phyloP scores from a whole-genome alignment of 2,113 vertebrate species.

The Psilopsiagon aymara region DNA sequence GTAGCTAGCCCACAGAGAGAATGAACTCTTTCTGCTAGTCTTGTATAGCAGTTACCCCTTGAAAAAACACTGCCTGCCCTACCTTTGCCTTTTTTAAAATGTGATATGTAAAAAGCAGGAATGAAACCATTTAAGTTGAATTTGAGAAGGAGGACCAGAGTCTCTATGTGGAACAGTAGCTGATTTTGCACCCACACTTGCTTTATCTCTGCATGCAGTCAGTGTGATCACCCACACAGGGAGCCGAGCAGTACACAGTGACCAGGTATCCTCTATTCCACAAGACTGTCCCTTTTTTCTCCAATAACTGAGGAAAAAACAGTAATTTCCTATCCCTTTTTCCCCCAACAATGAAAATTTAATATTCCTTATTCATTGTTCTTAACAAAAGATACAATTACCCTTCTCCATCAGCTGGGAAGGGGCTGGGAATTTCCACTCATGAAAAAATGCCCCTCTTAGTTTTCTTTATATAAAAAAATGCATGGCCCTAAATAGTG shows the following conservation, averaged over 20 bases:
- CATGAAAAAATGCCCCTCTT: neutral
- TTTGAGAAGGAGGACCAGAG: neutral
- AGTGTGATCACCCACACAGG: accelerated
- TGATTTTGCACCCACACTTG: accelerated
- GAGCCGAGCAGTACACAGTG: neutral
- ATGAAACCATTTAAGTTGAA: neutral
- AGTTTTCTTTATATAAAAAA: neutral
- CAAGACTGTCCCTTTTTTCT: neutral
- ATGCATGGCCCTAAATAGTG: neutral
- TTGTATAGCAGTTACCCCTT: neutral
- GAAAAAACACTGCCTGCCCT: accelerated
- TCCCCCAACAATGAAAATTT: neutral
- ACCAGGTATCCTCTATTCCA: neutral
- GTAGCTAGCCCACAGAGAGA: neutral
- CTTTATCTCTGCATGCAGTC: accelerated
- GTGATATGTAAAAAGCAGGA: neutral
- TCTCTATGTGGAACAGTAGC: neutral
- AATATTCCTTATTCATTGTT: neutral
- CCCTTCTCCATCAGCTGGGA: neutral
- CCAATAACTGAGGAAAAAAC: neutral
- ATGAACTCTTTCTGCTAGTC: neutral
- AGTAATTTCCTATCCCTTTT: neutral
- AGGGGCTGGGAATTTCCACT: conserved; percentile 1
- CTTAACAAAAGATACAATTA: accelerated
- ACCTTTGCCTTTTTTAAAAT: neutral